Evolutionary conservation across 2,888 invertebrate species (phyloP).

Genomic region (Nomada flava): DNA sequence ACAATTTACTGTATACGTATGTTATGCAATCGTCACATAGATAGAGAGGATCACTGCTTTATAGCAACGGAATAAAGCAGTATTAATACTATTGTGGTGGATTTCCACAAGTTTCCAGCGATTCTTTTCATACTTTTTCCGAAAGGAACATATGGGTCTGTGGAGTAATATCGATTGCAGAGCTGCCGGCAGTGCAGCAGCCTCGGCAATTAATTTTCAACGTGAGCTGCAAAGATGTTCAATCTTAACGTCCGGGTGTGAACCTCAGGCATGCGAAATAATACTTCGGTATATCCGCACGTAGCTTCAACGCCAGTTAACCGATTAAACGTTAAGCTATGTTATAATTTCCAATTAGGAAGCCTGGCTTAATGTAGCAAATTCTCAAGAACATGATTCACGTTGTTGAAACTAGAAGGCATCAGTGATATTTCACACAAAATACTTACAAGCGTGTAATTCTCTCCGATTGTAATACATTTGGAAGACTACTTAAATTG

Average conservation of each 20-base stretch:
- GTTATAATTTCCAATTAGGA: constrained; percentile 73
- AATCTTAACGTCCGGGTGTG: constrained; percentile 20
- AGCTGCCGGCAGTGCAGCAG: not conserved
- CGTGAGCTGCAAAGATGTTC: constrained; percentile 43
- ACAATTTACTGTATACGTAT: no score
- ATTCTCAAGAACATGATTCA: constrained; percentile 9
- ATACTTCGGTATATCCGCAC: constrained; percentile 27
- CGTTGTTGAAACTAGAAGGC: constrained; percentile 14
- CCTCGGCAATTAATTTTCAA: constrained; percentile 57
- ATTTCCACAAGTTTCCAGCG: not conserved
- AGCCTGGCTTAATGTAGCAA: constrained; percentile 19
- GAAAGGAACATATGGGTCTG: not conserved
- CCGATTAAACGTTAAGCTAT: constrained; percentile 64
- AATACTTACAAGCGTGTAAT: no score
- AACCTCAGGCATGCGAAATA: constrained; percentile 22
- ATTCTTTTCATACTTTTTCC: not conserved
- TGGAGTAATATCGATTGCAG: not conserved
- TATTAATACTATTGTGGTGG: no score
- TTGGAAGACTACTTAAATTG: no score
- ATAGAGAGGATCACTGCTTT: no score
- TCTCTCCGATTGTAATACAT: no score
- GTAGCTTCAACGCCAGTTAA: constrained; percentile 34
- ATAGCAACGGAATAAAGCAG: no score
- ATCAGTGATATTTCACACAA: not conserved
- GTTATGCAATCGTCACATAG: no score